Conservation (phyloP, 2,888 invertebrate species). For the Linnaemya tessellans region DNA sequence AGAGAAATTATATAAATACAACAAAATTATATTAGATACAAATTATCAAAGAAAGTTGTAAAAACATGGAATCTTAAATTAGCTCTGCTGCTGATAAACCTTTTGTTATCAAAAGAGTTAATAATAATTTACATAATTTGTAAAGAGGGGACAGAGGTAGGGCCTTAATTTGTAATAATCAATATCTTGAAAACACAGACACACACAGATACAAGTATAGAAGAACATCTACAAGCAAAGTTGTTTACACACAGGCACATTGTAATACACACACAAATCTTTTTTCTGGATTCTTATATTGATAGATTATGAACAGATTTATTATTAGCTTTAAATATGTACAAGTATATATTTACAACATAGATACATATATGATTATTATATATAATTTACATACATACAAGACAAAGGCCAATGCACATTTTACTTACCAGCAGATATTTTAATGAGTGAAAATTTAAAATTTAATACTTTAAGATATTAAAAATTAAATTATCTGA, state of each 20-base stretch:
- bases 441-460: background rate
- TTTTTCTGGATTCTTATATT: constrained; percentile 2
- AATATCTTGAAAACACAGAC: constrained; percentile 30
- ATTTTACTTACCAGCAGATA: background rate
- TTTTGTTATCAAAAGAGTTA: background rate
- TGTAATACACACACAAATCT: constrained; percentile 20
- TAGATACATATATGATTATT: background rate
- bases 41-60: background rate
- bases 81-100: constrained; percentile 46
- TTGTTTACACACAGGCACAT: background rate
- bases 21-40: background rate
- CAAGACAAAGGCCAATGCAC: background rate
- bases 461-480: background rate
- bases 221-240: background rate
- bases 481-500: background rate
- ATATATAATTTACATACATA: too few species aligned
- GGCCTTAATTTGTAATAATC: constrained; percentile 32
- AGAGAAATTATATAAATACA: background rate
- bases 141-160: background rate
- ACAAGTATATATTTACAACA: background rate
- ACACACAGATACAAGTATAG: background rate
- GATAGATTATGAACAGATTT: constrained; percentile 12
- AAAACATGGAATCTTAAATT: background rate
- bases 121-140: background rate
- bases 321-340: background rate